A percentile compares a stretch with the other conserved stretches of the same genome.
phyloP scores from a whole-genome alignment of 2,797 vertebrate species.

The Loris lydekkerianus region DNA sequence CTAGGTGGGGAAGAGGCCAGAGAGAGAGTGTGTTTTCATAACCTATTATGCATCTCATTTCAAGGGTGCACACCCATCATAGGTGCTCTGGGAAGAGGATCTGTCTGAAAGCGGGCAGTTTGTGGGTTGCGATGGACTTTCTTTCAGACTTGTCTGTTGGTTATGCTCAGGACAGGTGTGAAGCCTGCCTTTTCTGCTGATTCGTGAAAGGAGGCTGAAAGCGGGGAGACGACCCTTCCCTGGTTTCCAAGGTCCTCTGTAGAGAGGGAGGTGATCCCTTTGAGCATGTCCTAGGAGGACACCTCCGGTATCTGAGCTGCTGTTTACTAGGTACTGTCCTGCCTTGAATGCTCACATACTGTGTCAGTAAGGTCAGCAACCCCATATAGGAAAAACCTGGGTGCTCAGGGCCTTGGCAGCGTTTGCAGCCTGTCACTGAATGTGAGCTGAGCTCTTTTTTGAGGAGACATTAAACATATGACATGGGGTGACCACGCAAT shows the following conservation, averaged over 20 bases:
- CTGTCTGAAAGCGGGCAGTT: not conserved
- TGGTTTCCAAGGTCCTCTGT: not conserved
- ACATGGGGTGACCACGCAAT: not conserved
- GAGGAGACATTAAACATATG: not conserved
- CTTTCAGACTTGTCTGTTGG: not conserved
- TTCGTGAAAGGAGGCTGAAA: not conserved
- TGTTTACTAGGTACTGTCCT: constrained; percentile 71
- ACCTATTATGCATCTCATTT: not conserved
- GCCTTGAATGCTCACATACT: not conserved
- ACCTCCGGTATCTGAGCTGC: not conserved
- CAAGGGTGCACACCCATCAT: not conserved
- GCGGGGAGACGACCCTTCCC: constrained; percentile 25
- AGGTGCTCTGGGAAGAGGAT: not conserved
- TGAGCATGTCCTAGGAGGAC: not conserved
- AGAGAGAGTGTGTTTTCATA: not conserved
- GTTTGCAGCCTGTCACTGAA: not conserved
- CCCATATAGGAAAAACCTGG: not conserved
- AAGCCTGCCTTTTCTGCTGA: not conserved
- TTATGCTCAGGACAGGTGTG: not conserved
- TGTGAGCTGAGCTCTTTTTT: not conserved
- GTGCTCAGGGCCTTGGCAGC: not conserved
- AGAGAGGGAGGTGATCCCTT: constrained; percentile 31
- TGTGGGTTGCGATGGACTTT: not conserved
- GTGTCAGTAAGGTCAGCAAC: not conserved
- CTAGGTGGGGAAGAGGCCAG: not conserved